Conservation (phyloP, 2,888 invertebrate species). For the Ceriagrion tenellum region DNA sequence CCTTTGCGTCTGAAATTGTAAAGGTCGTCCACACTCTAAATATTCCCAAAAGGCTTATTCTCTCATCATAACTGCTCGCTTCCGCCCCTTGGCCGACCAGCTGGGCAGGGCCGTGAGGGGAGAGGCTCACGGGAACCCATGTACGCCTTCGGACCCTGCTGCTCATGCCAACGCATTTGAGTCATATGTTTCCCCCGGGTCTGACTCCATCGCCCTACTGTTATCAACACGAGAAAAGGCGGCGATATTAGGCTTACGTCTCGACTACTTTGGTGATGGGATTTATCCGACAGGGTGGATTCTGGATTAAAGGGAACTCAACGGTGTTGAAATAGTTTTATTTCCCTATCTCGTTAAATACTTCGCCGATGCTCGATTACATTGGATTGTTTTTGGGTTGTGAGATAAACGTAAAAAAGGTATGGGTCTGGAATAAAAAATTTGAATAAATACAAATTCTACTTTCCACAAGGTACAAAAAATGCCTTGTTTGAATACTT, state of each 20-base stretch:
- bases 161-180: not conserved
- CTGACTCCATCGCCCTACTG: not conserved
- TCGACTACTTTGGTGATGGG: not conserved
- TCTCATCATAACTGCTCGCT: constrained; percentile 14
- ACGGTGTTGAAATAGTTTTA: too few species aligned
- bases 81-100: not conserved
- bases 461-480: too few species aligned
- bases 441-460: too few species aligned
- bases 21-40: constrained; percentile 53
- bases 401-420: too few species aligned
- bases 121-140: not conserved
- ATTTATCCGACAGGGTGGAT: not conserved
- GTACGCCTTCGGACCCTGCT: not conserved
- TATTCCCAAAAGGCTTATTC: constrained; percentile 56
- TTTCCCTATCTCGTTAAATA: too few species aligned
- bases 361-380: too few species aligned
- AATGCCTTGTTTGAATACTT: too few species aligned
- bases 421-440: too few species aligned
- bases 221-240: not conserved
- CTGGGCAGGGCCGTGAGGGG: not conserved
- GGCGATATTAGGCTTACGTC: not conserved
- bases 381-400: too few species aligned
- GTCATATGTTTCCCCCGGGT: not conserved
- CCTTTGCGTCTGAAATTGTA: constrained; percentile 32
- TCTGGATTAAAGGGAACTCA: too few species aligned